phyloP scores from a whole-genome alignment of 2,797 vertebrate genomes.

The Rallus crepitans region DNA sequence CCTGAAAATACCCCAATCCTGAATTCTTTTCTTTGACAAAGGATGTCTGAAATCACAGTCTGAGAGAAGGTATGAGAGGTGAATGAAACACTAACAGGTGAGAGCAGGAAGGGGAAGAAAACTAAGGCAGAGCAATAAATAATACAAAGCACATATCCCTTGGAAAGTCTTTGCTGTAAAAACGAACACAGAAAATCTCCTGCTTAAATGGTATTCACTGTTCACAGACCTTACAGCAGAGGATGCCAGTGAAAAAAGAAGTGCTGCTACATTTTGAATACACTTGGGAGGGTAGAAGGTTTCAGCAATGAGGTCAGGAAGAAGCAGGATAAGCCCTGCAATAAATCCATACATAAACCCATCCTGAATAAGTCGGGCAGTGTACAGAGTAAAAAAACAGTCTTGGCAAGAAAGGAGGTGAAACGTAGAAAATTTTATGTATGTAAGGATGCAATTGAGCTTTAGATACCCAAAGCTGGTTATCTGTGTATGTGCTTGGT shows the following conservation, averaged over 20 bases:
- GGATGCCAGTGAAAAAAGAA: neutral
- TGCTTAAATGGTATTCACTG: neutral
- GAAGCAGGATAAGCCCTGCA: neutral
- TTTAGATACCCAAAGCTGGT: neutral
- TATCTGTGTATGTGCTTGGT: neutral
- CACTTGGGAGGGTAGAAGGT: neutral
- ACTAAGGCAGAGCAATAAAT: neutral
- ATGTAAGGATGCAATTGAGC: neutral
- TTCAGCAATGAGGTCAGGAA: neutral
- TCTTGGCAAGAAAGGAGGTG: neutral
- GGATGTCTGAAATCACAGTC: neutral
- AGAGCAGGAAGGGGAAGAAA: neutral
- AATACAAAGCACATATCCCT: neutral
- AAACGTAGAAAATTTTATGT: fast-evolving
- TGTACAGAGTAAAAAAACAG: neutral
- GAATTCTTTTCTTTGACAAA: neutral
- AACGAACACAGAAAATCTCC: neutral
- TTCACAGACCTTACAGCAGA: neutral
- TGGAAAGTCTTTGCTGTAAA: neutral
- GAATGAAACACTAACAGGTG: neutral
- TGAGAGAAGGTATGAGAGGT: neutral
- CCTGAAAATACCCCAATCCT: neutral
- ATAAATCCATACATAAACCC: neutral
- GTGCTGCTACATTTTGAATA: neutral
- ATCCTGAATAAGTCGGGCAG: neutral